Base-by-base conservation (phyloP, 2,797 vertebrate genomes). In the Melanotaenia boesemani region DNA sequence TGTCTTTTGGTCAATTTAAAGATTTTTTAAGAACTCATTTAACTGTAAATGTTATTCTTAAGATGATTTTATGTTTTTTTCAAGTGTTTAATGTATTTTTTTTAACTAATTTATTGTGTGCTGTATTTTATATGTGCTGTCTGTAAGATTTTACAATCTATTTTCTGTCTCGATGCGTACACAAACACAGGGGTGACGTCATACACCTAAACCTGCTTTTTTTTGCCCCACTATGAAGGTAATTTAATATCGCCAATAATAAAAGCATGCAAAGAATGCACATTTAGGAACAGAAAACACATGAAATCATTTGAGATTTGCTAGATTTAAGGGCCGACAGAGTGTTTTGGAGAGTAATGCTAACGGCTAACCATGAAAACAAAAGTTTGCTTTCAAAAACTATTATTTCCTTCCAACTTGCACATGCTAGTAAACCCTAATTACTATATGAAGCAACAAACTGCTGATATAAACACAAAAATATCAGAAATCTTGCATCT, bases 381-480 rank as follows among this genome's bases (percentile, higher is more conserved):
- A 11, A 12, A 50, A 28, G 28, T 63, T 6, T 11, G 2, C 18
- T 72, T 78, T 74, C 37, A 24, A 34, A 37, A 9, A 67, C 67
- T 24, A 59, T 0, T 2, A 18, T 54, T 77, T 80, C 54, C 70
- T 22, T 77, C 61, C 32, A 22, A 20, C 52, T 50, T 58, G 5
- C 3, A 30, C 1, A 63, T 11, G 16, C 6, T 26, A 64, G 8
- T 36, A 58, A 76, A 65, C 37, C 2, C 48, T 28, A 81, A 68
- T 12, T 0, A 5, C 60, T 78, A 83, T 58, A 79, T 24, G 22
- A 55, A 44, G 34, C 16, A 30, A 66, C 71, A 70, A 86, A 82
- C 66, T 37, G 36, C 41, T 36, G 62, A 69, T 65, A 63, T 74
- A 77, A 76, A 85, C 63, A 82, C 63, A 75, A 77, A 83, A 54